These are phyloP conservation scores for Callipepla californica DNA, from an alignment of 2,113 vertebrate species.

Conservation along the genomic window DNA sequence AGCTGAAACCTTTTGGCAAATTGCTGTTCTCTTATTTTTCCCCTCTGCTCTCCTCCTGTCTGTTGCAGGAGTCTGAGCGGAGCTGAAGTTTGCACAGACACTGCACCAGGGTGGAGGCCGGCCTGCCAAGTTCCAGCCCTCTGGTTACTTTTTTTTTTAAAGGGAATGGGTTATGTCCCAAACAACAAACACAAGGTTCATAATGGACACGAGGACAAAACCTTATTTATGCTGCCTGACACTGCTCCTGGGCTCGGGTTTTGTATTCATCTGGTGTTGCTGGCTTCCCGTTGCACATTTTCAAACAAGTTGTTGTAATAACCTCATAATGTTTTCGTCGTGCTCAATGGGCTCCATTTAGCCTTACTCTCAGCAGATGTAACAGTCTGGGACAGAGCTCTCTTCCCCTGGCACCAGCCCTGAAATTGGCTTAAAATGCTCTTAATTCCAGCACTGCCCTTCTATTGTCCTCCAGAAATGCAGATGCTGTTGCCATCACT, in stretches of 20 bases:
- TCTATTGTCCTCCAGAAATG: background rate
- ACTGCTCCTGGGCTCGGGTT: background rate
- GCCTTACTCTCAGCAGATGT: background rate
- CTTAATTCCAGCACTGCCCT: rapidly evolving
- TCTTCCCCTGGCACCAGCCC: background rate
- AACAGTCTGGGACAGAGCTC: background rate
- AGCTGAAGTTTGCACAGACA: background rate
- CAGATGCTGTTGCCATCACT: background rate
- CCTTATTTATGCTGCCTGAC: background rate
- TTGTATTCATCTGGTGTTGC: background rate
- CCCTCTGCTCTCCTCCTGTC: background rate
- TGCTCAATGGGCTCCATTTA: rapidly evolving
- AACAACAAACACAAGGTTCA: background rate
- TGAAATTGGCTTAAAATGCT: background rate
- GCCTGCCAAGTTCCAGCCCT: background rate
- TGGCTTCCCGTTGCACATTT: background rate
- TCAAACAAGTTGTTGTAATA: background rate
- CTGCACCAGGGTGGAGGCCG: background rate
- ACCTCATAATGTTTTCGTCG: background rate
- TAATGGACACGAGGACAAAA: background rate
- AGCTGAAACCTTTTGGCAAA: background rate
- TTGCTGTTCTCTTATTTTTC: background rate
- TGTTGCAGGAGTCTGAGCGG: background rate
- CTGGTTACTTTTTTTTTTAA: background rate
- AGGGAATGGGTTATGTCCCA: background rate